Percentiles rank a stretch among this genome's conserved stretches.
phyloP scores from a whole-genome alignment of 2,888 invertebrate species.

The Caenorhabditis sp. region DNA sequence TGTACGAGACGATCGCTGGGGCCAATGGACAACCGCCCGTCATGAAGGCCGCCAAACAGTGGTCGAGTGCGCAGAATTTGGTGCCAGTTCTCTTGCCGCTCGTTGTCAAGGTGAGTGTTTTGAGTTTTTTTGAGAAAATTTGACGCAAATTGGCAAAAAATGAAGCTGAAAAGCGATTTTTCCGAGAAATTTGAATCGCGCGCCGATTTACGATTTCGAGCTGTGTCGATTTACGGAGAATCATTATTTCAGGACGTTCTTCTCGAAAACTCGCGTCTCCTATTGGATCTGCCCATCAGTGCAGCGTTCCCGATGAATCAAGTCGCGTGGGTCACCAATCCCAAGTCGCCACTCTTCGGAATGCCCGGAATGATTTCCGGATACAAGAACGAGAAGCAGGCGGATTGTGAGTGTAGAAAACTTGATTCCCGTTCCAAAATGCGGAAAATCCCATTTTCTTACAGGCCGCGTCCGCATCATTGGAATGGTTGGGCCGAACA shows the following conservation, averaged over 20 bases:
- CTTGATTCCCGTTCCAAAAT: too few species aligned
- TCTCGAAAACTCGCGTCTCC: slow-evolving; percentile 55
- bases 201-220: too few species aligned
- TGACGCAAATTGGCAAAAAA: too few species aligned
- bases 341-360: slow-evolving; percentile 57
- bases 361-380: slow-evolving; percentile 63
- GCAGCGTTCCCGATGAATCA: slow-evolving; percentile 56
- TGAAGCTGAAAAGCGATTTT: too few species aligned
- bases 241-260: slow-evolving; percentile 62
- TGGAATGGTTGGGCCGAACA: slow-evolving; percentile 30
- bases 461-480: slow-evolving; percentile 61
- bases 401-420: slow-evolving; percentile 56
- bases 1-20: slow-evolving; percentile 41
- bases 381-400: slow-evolving; percentile 24
- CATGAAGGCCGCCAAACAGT: slow-evolving; percentile 57
- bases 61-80: slow-evolving; percentile 22
- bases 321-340: slow-evolving; percentile 66
- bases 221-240: too few species aligned
- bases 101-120: slow-evolving; percentile 57
- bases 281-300: slow-evolving; percentile 58
- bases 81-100: slow-evolving; percentile 58
- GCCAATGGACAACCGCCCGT: slow-evolving; percentile 3
- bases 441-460: too few species aligned
- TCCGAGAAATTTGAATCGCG: too few species aligned
- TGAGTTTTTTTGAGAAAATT: too few species aligned